Percentiles rank a stretch among this genome's conserved stretches.
Conservation (phyloP, 2,888 invertebrate species). For the Cartodere bifasciata region DNA sequence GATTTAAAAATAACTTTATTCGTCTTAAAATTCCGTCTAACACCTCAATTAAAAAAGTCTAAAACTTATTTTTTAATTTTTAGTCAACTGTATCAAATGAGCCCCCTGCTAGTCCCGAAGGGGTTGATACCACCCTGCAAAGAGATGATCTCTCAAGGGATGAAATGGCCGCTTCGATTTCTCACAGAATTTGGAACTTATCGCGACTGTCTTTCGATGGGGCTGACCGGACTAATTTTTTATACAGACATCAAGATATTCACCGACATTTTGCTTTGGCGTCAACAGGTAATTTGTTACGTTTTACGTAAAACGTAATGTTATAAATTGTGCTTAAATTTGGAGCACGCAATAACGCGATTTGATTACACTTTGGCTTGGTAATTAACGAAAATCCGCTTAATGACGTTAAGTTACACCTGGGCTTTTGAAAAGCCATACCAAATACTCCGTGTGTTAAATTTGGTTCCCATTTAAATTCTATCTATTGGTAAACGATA, state of each 20-base stretch:
- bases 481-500: too few relatives aligned
- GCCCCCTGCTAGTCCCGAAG: constrained; percentile 16
- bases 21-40: too few relatives aligned
- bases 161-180: constrained; percentile 24
- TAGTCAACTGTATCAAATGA: constrained; percentile 17
- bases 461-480: too few relatives aligned
- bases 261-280: constrained; percentile 30
- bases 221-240: constrained; percentile 28
- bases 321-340: constrained; percentile 14
- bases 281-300: constrained; percentile 22
- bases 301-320: too few relatives aligned
- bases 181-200: constrained; percentile 31
- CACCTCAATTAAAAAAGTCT: too few relatives aligned
- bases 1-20: too few relatives aligned
- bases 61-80: constrained; percentile 9
- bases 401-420: too few relatives aligned
- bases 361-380: constrained; percentile 32
- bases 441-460: too few relatives aligned
- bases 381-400: constrained; percentile 30
- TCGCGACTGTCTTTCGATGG: constrained; percentile 30
- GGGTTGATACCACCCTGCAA: too few relatives aligned
- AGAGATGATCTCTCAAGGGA: constrained; percentile 15
- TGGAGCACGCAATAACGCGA: constrained; percentile 29
- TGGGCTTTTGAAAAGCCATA: too few relatives aligned
- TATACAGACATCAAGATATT: constrained; percentile 30